These are phyloP conservation scores for Empis stercorea DNA, from an alignment of 2,888 invertebrate genomes.

Conservation along the genomic window DNA sequence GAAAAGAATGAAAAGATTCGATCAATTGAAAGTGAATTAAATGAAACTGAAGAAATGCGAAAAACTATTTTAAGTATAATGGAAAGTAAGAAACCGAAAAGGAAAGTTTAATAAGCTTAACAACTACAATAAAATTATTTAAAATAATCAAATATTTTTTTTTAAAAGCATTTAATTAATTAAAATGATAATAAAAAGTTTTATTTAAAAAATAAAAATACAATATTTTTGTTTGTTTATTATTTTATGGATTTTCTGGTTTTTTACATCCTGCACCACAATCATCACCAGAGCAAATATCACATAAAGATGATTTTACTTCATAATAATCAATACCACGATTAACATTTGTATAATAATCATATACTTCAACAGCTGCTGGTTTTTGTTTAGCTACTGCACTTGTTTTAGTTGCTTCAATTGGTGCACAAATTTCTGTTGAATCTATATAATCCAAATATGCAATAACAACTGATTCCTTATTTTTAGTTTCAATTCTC, in stretches of 20 bases:
- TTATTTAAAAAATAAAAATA: too few relatives aligned
- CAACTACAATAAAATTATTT: too few relatives aligned
- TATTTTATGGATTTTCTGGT: too few relatives aligned
- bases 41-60: slow-evolving; percentile 33
- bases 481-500: slow-evolving; percentile 55
- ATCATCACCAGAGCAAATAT: slow-evolving; percentile 65
- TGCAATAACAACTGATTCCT: slow-evolving; percentile 47
- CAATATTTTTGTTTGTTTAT: too few relatives aligned
- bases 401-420: slow-evolving; percentile 69
- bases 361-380: slow-evolving; percentile 71
- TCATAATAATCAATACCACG: slow-evolving; percentile 27
- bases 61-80: slow-evolving; percentile 34
- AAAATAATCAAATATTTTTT: too few relatives aligned
- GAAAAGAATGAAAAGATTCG: slow-evolving; percentile 32
- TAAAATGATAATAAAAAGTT: too few relatives aligned
- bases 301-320: slow-evolving; percentile 54
- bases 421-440: slow-evolving; percentile 64
- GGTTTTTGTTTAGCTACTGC: slow-evolving; percentile 78
- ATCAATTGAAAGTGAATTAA: slow-evolving; percentile 27
- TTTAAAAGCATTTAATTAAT: too few relatives aligned
- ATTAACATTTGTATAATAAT: slow-evolving; percentile 81
- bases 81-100: slow-evolving; percentile 34
- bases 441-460: slow-evolving; percentile 56
- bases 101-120: slow-evolving; percentile 17
- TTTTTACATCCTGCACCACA: slow-evolving; percentile 25